phyloP scores from a whole-genome alignment of 2,888 invertebrate species.

The Epinotia nisella region DNA sequence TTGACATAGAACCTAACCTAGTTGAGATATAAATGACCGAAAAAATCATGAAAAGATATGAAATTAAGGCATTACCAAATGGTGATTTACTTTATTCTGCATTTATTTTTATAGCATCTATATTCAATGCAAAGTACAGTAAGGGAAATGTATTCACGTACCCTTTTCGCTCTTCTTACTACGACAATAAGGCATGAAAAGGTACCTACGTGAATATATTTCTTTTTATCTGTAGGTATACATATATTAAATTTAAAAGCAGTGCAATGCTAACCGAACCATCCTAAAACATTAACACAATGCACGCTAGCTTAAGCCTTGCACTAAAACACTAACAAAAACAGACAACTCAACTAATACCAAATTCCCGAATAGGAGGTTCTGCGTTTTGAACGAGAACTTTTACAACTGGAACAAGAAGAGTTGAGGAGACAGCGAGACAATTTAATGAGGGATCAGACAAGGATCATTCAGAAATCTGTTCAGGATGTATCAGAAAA shows the following conservation, averaged over 20 bases:
- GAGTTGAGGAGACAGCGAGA: slow-evolving; percentile 90
- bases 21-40: too few species aligned
- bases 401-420: slow-evolving; percentile 91
- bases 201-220: too few species aligned
- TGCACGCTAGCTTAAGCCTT: slow-evolving; percentile 60
- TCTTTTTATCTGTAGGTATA: too few species aligned
- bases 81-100: background rate
- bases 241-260: background rate
- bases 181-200: too few species aligned
- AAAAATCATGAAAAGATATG: background rate
- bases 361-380: slow-evolving; percentile 83
- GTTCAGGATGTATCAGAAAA: slow-evolving; percentile 86
- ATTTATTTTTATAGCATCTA: background rate
- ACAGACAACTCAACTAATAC: slow-evolving; percentile 32
- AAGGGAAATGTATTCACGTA: too few species aligned
- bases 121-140: too few species aligned
- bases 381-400: slow-evolving; percentile 90
- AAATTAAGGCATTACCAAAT: background rate
- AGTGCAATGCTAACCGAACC: slow-evolving; percentile 41
- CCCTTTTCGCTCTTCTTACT: too few species aligned
- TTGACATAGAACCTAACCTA: background rate
- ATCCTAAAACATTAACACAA: slow-evolving; percentile 39
- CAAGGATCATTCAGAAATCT: slow-evolving; percentile 85
- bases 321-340: slow-evolving; percentile 49
- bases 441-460: slow-evolving; percentile 88